These are phyloP conservation scores for Telmatherina bonti DNA, from an alignment of 2,797 vertebrate genomes.

Conservation along the genomic window DNA sequence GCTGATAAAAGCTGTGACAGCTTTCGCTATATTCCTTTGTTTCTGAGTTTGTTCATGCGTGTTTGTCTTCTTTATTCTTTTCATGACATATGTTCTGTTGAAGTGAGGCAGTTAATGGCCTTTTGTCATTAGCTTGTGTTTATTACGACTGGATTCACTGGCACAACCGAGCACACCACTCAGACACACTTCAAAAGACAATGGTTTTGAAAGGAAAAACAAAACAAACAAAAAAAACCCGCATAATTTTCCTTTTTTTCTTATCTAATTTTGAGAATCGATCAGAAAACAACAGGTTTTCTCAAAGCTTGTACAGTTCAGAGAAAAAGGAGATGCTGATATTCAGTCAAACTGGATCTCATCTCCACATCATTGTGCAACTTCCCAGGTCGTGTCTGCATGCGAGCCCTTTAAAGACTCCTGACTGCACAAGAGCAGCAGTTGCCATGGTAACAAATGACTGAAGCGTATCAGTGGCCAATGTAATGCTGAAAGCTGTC, in stretches of 20 bases:
- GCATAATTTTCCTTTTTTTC: not conserved
- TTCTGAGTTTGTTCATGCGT: not conserved
- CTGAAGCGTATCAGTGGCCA: conserved; percentile 68
- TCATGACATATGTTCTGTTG: not conserved
- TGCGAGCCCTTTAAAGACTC: conserved; percentile 70
- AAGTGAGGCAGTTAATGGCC: conserved; percentile 6
- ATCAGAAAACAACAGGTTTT: not conserved
- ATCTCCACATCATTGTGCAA: conserved; percentile 9
- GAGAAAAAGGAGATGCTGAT: not conserved
- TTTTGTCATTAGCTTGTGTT: conserved; percentile 7
- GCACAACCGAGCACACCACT: conserved; percentile 1
- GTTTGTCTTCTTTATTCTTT: too few species aligned
- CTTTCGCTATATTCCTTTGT: not conserved
- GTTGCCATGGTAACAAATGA: conserved; percentile 83
- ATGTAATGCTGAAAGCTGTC: conserved; percentile 51
- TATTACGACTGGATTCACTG: conserved; percentile 15
- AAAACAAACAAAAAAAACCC: too few species aligned
- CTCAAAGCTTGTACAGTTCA: not conserved
- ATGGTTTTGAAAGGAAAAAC: too few species aligned
- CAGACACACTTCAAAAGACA: too few species aligned
- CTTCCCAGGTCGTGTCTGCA: conserved; percentile 29
- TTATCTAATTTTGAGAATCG: not conserved
- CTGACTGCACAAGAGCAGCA: conserved; percentile 67
- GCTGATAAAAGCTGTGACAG: conserved; percentile 2
- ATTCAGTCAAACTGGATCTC: not conserved